These are phyloP conservation scores for Argyra leucocephala DNA, from an alignment of 2,888 invertebrate species.

Conservation along the genomic window DNA sequence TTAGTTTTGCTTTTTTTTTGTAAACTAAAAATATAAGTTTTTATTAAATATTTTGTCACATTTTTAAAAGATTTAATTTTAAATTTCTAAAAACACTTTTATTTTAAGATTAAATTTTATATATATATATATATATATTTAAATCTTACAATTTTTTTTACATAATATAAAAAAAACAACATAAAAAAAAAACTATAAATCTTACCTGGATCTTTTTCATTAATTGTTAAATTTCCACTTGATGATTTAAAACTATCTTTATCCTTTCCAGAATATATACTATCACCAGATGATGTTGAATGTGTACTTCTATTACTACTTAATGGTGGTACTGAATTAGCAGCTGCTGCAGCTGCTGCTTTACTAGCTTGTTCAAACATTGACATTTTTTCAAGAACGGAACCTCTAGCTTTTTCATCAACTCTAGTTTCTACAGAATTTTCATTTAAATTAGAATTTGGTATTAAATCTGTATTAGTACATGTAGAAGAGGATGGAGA, in stretches of 20 bases:
- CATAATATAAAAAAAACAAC: too few species aligned
- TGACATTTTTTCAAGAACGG: slow-evolving; percentile 43
- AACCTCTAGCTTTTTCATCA: slow-evolving; percentile 41
- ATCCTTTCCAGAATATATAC: slow-evolving; percentile 20
- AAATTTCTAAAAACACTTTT: too few species aligned
- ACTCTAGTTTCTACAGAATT: slow-evolving; percentile 21
- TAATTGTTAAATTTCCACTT: slow-evolving; percentile 26
- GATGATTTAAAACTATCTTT: slow-evolving; percentile 19
- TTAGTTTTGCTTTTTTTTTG: too few species aligned
- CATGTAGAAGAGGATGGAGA: slow-evolving; percentile 16
- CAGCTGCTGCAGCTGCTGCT: slow-evolving; percentile 35
- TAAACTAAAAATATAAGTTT: too few species aligned
- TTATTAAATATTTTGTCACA: too few species aligned
- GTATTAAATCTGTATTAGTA: slow-evolving; percentile 25
- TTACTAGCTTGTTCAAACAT: slow-evolving; percentile 39
- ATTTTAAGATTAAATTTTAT: too few species aligned
- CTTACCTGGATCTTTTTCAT: slow-evolving; percentile 30
- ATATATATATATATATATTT: too few species aligned
- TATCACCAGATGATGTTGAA: slow-evolving; percentile 24
- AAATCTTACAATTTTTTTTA: too few species aligned
- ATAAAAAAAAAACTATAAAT: slow-evolving; percentile 16
- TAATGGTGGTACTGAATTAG: slow-evolving; percentile 21
- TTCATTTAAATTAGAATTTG: slow-evolving; percentile 31
- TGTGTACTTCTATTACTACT: slow-evolving; percentile 23
- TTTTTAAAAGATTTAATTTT: too few species aligned